Conservation (phyloP, 2,797 vertebrate genomes). For the Rousettus madagascariensis region DNA sequence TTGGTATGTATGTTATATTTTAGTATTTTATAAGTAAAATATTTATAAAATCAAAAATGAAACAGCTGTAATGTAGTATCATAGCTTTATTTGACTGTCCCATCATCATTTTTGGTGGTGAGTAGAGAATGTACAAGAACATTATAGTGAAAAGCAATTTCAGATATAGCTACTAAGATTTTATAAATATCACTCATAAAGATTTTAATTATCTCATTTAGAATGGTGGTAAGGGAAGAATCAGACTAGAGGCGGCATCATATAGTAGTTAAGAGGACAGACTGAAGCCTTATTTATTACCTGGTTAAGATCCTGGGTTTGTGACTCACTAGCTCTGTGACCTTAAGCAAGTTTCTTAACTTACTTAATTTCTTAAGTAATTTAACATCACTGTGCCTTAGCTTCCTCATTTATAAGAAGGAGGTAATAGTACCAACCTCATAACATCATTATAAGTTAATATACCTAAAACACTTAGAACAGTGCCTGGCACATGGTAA, state of each 20-base stretch:
- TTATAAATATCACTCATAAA: slow-evolving; percentile 16
- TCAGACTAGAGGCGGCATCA: not conserved
- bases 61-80: not conserved
- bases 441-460: not conserved
- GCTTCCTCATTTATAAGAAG: not conserved
- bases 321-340: not conserved
- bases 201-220: not conserved
- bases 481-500: not conserved
- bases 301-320: not conserved
- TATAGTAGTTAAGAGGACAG: not conserved
- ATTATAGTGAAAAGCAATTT: not conserved
- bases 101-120: not conserved
- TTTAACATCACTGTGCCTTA: not conserved
- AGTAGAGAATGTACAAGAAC: not conserved
- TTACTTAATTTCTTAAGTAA: not conserved
- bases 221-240: not conserved
- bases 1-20: not conserved
- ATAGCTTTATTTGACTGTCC: not conserved
- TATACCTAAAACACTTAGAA: not conserved
- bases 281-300: not conserved
- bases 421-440: not conserved
- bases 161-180: not conserved
- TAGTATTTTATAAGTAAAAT: not conserved
- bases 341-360: not conserved
- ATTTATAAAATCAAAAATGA: slow-evolving; percentile 17